Evolutionary conservation across 1,140 invertebrate species (phyloP).

Genomic region (Drosophila arawakana): DNA sequence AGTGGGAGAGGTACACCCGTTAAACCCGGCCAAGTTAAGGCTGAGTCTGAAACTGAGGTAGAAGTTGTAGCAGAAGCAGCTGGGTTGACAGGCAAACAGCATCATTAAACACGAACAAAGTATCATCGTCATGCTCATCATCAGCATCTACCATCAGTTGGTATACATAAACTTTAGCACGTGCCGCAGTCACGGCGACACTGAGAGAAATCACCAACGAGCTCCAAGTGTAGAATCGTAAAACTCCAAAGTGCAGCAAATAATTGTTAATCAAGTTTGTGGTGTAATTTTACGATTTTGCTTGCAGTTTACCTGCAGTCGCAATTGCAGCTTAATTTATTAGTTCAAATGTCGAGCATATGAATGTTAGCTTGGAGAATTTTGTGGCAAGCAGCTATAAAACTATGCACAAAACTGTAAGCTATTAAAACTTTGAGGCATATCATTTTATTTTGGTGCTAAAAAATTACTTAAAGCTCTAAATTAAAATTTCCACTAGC

Average conservation of each 20-base stretch:
- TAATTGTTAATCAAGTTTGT: conserved; percentile 40
- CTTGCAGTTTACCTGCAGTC: background rate
- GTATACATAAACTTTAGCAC: conserved; percentile 70
- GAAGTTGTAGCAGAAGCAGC: background rate
- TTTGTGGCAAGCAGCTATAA: conserved; percentile 1
- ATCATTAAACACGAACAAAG: conserved; percentile 82
- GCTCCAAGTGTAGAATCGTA: background rate
- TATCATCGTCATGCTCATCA: conserved; percentile 67
- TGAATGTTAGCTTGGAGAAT: too few species aligned
- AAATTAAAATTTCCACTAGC: too few species aligned
- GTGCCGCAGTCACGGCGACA: conserved; percentile 41
- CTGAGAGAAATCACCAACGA: conserved; percentile 14
- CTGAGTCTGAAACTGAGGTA: conserved; percentile 10
- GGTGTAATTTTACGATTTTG: conserved; percentile 3
- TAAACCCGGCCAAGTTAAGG: conserved; percentile 49
- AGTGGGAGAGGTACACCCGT: conserved; percentile 6
- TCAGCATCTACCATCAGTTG: conserved; percentile 52
- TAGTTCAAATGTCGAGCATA: background rate
- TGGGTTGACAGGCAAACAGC: conserved; percentile 68
- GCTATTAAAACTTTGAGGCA: background rate
- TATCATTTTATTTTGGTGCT: background rate
- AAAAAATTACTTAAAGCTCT: too few species aligned
- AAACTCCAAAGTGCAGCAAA: conserved; percentile 10
- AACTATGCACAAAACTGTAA: background rate
- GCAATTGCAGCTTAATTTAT: conserved; percentile 9